Percentiles rank a stretch among this genome's conserved stretches.
Evolutionary conservation across 2,113 vertebrate species (phyloP).

Genomic region (Hippolais icterina): DNA sequence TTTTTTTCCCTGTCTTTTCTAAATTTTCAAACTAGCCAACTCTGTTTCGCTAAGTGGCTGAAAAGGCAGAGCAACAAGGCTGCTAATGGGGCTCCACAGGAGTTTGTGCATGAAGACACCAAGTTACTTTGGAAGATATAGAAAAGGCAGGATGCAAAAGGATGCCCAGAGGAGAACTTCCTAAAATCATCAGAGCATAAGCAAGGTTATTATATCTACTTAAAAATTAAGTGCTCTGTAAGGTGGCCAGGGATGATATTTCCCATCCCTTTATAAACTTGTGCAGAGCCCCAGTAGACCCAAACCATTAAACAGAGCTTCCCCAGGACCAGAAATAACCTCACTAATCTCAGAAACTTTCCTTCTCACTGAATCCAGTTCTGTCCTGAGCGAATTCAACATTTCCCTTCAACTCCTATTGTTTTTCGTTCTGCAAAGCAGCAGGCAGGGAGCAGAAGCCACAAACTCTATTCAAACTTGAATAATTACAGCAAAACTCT

Average conservation of each 20-base stretch:
- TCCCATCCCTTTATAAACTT: not conserved
- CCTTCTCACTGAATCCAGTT: not conserved
- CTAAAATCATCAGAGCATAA: slow-evolving; percentile 10
- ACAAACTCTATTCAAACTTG: not conserved
- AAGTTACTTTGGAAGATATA: not conserved
- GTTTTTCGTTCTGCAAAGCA: not conserved
- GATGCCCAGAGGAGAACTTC: not conserved
- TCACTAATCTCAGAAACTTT: not conserved
- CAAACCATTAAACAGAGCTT: not conserved
- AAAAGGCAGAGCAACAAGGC: not conserved
- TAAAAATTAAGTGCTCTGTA: slow-evolving; percentile 29
- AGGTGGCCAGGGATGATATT: not conserved
- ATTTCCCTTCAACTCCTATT: rapidly evolving
- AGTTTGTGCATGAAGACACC: not conserved
- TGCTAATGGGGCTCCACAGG: not conserved
- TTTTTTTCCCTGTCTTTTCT: rapidly evolving
- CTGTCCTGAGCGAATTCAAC: rapidly evolving
- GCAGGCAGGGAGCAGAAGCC: not conserved
- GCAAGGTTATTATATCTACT: slow-evolving; percentile 26
- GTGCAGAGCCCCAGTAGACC: not conserved
- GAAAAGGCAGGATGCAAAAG: not conserved
- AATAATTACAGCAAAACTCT: not conserved
- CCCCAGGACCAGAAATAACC: not conserved
- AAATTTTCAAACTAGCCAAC: not conserved
- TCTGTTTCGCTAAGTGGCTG: not conserved